Evolutionary conservation across 2,888 invertebrate species (phyloP).

Genomic region (Mylabris sibirica): DNA sequence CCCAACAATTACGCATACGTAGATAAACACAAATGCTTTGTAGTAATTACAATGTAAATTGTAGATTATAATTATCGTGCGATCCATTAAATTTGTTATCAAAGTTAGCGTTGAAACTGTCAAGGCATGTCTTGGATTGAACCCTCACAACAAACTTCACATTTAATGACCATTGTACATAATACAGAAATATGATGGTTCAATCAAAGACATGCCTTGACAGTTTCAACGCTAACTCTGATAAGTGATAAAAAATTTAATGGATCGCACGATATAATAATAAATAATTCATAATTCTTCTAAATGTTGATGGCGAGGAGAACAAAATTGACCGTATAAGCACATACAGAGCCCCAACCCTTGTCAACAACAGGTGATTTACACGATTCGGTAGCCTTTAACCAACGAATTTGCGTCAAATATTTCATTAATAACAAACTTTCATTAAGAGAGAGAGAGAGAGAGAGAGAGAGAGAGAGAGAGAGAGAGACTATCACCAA

Average conservation of each 20-base stretch:
- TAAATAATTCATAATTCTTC: conserved; percentile 6
- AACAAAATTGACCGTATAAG: background rate
- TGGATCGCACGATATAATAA: background rate
- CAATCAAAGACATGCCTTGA: no score
- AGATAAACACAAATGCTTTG: background rate
- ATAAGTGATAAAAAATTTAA: no score
- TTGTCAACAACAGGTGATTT: conserved; percentile 18
- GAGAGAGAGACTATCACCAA: background rate
- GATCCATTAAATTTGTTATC: no score
- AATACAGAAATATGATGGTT: no score
- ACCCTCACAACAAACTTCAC: no score
- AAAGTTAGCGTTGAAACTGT: no score
- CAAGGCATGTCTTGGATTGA: no score
- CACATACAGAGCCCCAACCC: conserved; percentile 6
- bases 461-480: background rate
- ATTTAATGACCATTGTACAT: no score
- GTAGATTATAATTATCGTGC: no score
- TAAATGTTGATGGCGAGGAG: background rate
- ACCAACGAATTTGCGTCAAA: conserved; percentile 5
- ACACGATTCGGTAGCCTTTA: background rate
- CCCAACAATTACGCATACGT: background rate
- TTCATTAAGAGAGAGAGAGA: background rate
- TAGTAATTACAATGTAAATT: no score
- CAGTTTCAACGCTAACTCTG: no score
- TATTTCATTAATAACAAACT: conserved; percentile 10